Evolutionary conservation across 2,888 invertebrate species (phyloP), one percentile per base, ranked within the genome.

Genomic region (Stenoptilia bipunctidactyla): DNA sequence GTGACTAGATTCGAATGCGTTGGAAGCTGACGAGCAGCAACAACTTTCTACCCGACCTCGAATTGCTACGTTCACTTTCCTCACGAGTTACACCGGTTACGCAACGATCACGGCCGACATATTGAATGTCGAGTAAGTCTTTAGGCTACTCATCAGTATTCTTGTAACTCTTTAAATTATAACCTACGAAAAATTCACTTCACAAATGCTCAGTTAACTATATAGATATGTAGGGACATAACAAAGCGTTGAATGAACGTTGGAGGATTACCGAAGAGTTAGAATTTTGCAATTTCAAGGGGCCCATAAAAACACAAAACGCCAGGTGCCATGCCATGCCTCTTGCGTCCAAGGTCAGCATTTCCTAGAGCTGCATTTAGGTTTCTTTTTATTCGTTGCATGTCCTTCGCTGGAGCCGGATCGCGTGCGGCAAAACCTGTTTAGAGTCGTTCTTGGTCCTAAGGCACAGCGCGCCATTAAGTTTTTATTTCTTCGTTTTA

Each of bases 361-460:
- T 74, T 82, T 82, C 82, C 80, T 83, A 82, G 82, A 77, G 82
- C 68, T 82, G 80, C 82, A 79, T 79, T 70, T 82, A 71, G 75
- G 72, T 71, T 72, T 77, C 65, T 76, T 83, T 82, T 83, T 83
- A 74, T 73, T 80, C 60, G 66, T 76, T 76, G 80, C 77, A 75
- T 77, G 75, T 70, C 69, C 73, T 75, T 73, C 61, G 65, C 20
- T 60, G 63, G 65, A 65, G 69, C 64, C 61, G 72, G 66, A 71
- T 83, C 70, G 77, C 79, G 79, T 82, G 82, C 72, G 66, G 61
- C 61, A 62, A 73, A 83, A 79, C 83, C 80, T 64, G 83, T 83
- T 83, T 73, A 54, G 58, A 66, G 63, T 66, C 67, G 61, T 70
- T 65, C 66, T 66, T 67, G 69, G 69, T 69, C 65, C 64, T 72